Evolutionary conservation across 2,888 invertebrate genomes (phyloP).

Genomic region (Hypselothyrea guttata): DNA sequence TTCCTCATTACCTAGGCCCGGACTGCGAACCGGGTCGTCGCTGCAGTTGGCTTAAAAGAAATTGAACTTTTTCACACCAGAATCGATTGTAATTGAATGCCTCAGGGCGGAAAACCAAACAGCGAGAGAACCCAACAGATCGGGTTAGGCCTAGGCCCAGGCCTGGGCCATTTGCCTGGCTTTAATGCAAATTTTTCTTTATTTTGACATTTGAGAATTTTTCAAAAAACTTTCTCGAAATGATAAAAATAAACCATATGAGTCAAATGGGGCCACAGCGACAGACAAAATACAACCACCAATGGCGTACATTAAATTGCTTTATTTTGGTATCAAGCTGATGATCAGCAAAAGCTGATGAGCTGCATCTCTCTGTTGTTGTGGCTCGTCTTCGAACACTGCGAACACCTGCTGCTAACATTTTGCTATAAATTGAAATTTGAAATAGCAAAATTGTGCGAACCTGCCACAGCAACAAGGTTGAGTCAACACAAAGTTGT

Average conservation of each 20-base stretch:
- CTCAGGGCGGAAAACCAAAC: slow-evolving; percentile 59
- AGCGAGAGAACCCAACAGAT: slow-evolving; percentile 33
- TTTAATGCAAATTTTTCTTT: slow-evolving; percentile 61
- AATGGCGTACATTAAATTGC: slow-evolving; percentile 80
- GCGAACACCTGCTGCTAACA: slow-evolving; percentile 74
- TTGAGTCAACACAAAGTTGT: slow-evolving; percentile 9
- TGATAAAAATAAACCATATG: slow-evolving; percentile 27
- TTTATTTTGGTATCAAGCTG: slow-evolving; percentile 64
- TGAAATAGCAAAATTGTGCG: slow-evolving; percentile 55
- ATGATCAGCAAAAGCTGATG: slow-evolving; percentile 58
- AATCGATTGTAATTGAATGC: slow-evolving; percentile 81
- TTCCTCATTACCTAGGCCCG: slow-evolving; percentile 68
- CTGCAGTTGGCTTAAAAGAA: slow-evolving; percentile 69
- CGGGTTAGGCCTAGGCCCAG: slow-evolving; percentile 14
- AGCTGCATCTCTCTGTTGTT: slow-evolving; percentile 42
- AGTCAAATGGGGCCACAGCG: slow-evolving; percentile 60
- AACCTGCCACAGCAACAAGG: slow-evolving; percentile 48
- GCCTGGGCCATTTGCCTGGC: slow-evolving; percentile 28
- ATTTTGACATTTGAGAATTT: slow-evolving; percentile 63
- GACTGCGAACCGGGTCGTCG: slow-evolving; percentile 64
- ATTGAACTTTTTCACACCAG: slow-evolving; percentile 81
- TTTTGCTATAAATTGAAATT: slow-evolving; percentile 71
- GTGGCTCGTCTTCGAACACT: slow-evolving; percentile 15
- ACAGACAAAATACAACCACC: slow-evolving; percentile 57
- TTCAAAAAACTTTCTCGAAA: slow-evolving; percentile 65